Base-by-base conservation (phyloP, 2,113 vertebrate genomes). In the Astatotilapia flaviijosephi region DNA sequence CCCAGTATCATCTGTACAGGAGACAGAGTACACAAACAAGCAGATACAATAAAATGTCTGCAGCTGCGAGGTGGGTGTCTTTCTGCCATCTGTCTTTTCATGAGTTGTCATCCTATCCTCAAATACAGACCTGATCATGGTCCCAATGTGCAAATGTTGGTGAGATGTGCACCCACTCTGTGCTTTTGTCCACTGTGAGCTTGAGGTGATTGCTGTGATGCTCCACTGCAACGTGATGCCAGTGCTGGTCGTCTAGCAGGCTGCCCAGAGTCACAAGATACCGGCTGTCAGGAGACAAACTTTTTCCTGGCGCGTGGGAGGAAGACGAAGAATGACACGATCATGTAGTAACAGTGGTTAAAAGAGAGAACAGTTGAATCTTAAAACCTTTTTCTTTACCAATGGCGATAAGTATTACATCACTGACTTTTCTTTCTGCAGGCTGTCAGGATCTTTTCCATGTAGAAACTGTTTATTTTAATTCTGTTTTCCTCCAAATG, bases 191-290 rank as follows among this genome's bases (percentile, higher is more conserved):
- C 96, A 99, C 98, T 1, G 98, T 98, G 87, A 99, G 96, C 96
- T 98, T 98, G 90, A 98, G 95, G 91, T 97, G 97, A 40, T 93
- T 95, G 93, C 96, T 96, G 93, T 97, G 91, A 21, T 93, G 95
- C 90, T 98, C 97, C 90, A 99, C 92, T 26, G 96, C 91, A 86
- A 98, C 95, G 2, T 95, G 96, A 92, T 99, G 98, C 98, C 98
- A 99, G 68, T 99, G 98, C 11, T 98, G 97, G 88, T 99, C 98
- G 26, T 99, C 98, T 82, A 99, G 94, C 87, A 99, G 95, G 91
- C 98, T 99, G 90, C 98, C 98, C 88, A 98, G 85, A 2, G 95
- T 97, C 85, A 97, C 96, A 14, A 89, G 92, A 82, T 95, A 89
- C 83, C 87, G 94, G 56, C 91, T 86, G 85, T 95, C 96, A 3